Evolutionary conservation across 2,797 vertebrate genomes (phyloP).

Genomic region (Phoxinus dragarum): DNA sequence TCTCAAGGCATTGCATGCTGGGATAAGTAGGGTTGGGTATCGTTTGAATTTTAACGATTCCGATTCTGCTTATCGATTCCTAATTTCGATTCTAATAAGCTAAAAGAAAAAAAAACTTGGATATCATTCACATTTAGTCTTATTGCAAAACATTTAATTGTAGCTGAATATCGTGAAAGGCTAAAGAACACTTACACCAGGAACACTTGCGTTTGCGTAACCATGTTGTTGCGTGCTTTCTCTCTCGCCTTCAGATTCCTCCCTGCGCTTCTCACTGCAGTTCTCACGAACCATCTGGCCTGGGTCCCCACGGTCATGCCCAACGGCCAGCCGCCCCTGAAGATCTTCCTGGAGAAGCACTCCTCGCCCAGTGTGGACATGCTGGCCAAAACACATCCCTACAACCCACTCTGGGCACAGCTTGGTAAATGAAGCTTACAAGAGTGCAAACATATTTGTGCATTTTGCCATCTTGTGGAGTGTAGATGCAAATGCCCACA

Average conservation of each 20-base stretch:
- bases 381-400: conserved; percentile 97
- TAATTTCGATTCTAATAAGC: too few relatives aligned
- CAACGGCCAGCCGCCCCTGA: conserved; percentile 96
- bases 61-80: too few relatives aligned
- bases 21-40: not conserved
- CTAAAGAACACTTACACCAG: too few relatives aligned
- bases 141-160: too few relatives aligned
- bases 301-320: conserved; percentile 99
- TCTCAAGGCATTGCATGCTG: not conserved
- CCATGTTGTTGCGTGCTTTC: not conserved
- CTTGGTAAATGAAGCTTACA: conserved; percentile 75
- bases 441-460: too few relatives aligned
- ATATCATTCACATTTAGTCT: too few relatives aligned
- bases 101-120: too few relatives aligned
- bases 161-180: too few relatives aligned
- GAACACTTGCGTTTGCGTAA: not conserved
- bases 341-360: conserved; percentile 98
- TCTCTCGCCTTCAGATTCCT: conserved; percentile 84
- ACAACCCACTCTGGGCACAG: conserved; percentile 98
- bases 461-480: conserved; percentile 69
- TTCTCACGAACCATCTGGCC: conserved; percentile 97
- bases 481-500: not conserved
- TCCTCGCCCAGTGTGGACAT: conserved; percentile 97
- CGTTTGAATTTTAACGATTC: too few relatives aligned
- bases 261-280: conserved; percentile 92